Percentiles rank a stretch among this genome's conserved stretches.
Evolutionary conservation across 1,140 invertebrate genomes (phyloP).

Genomic region (Drosophila sp.): DNA sequence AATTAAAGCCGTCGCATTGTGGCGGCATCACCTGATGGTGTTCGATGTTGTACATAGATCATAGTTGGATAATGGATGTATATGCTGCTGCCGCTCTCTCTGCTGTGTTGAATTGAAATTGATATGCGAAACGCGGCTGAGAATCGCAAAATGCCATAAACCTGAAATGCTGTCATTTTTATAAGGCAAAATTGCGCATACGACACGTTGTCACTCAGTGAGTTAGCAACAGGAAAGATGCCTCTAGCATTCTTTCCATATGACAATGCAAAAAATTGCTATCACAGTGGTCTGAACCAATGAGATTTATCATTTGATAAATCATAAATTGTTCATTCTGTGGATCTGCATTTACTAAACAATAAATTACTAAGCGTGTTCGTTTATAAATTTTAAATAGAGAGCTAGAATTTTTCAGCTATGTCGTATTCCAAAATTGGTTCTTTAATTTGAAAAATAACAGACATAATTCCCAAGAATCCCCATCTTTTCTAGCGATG

Average conservation of each 20-base stretch:
- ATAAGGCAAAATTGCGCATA: conserved; percentile 74
- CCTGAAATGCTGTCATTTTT: conserved; percentile 72
- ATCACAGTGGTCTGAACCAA: not conserved
- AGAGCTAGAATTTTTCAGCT: too few species aligned
- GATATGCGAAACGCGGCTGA: conserved; percentile 66
- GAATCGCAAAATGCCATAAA: conserved; percentile 67
- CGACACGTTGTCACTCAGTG: conserved; percentile 54
- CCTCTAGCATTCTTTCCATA: not conserved
- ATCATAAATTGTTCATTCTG: too few species aligned
- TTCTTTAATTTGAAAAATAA: too few species aligned
- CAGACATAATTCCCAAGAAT: too few species aligned
- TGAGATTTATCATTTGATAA: too few species aligned
- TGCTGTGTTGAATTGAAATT: conserved; percentile 75
- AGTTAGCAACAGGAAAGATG: conserved; percentile 20
- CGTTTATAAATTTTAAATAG: too few species aligned
- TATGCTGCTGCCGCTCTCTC: conserved; percentile 29
- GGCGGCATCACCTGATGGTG: conserved; percentile 2
- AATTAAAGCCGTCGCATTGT: conserved; percentile 40
- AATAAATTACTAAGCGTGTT: too few species aligned
- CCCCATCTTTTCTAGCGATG: too few species aligned
- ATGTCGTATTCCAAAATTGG: too few species aligned
- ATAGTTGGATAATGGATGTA: conserved; percentile 46
- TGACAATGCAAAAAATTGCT: not conserved
- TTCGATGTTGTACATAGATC: conserved; percentile 12
- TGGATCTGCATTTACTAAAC: too few species aligned